Evolutionary conservation across 2,888 invertebrate species (phyloP).

Genomic region (Euspilapteryx auroguttella): DNA sequence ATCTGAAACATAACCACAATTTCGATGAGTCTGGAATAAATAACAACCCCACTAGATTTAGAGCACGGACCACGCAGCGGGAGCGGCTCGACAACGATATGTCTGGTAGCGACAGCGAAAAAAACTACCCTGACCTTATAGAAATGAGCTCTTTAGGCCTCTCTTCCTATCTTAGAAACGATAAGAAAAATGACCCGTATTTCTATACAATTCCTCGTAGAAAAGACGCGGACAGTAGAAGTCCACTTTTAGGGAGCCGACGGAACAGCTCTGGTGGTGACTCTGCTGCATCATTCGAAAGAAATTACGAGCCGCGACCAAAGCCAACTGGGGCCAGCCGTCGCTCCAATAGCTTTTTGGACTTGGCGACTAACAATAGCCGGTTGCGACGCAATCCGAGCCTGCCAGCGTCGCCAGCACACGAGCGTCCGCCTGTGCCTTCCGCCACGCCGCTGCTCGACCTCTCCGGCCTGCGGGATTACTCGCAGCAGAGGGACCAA

Average conservation of each 20-base stretch:
- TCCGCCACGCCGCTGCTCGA: constrained; percentile 66
- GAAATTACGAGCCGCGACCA: constrained; percentile 25
- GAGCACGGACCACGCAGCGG: constrained; percentile 31
- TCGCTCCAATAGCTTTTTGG: constrained; percentile 72
- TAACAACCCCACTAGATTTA: constrained; percentile 30
- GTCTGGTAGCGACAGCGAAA: constrained; percentile 51
- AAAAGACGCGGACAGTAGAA: constrained; percentile 70
- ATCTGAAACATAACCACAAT: constrained; percentile 29
- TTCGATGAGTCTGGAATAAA: constrained; percentile 39
- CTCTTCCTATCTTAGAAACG: constrained; percentile 35
- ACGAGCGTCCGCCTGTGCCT: constrained; percentile 39
- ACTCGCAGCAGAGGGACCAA: constrained; percentile 33
- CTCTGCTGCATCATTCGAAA: constrained; percentile 49
- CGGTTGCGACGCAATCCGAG: constrained; percentile 56
- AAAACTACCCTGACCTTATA: constrained; percentile 59
- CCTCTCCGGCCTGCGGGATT: constrained; percentile 56
- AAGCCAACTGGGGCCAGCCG: constrained; percentile 36
- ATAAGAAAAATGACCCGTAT: constrained; percentile 41
- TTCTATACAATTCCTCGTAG: constrained; percentile 70
- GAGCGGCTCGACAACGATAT: constrained; percentile 50
- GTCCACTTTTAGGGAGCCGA: constrained; percentile 71
- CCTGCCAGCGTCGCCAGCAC: constrained; percentile 68
- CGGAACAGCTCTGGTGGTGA: constrained; percentile 74
- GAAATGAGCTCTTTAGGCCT: constrained; percentile 51
- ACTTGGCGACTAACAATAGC: constrained; percentile 57